A percentile compares a stretch with the other conserved stretches of the same genome.
phyloP scores from a whole-genome alignment of 2,888 invertebrate genomes.

The Pollenia angustigena region DNA sequence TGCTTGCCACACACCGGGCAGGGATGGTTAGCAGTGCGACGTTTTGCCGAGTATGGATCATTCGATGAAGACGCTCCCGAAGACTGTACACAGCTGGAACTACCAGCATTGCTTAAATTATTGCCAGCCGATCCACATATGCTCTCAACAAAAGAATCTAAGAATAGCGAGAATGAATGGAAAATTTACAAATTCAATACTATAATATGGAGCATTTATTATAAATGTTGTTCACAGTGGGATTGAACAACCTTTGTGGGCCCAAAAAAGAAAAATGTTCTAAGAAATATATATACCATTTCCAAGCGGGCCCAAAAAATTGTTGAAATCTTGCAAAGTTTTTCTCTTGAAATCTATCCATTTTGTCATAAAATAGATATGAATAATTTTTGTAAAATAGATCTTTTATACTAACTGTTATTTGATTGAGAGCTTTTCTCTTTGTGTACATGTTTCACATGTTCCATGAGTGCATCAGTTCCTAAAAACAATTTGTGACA shows the following conservation, averaged over 20 bases:
- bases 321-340: no score
- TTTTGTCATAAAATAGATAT: no score
- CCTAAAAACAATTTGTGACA: constrained; percentile 98
- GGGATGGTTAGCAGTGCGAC: constrained; percentile 96
- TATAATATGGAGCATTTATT: no score
- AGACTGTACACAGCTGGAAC: constrained; percentile 76
- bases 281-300: background rate
- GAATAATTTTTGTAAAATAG: background rate
- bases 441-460: constrained; percentile 98
- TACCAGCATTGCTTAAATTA: constrained; percentile 77
- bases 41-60: constrained; percentile 95
- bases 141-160: constrained; percentile 76
- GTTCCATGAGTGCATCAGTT: constrained; percentile 96
- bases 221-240: no score
- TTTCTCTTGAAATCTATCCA: no score
- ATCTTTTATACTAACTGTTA: constrained; percentile 65
- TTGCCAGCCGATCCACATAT: constrained; percentile 73
- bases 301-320: no score
- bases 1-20: constrained; percentile 98
- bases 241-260: background rate
- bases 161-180: background rate
- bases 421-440: constrained; percentile 87
- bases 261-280: constrained; percentile 47
- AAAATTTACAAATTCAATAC: no score
- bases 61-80: constrained; percentile 81